These are phyloP conservation scores for Ctenosaura bakeri DNA, from an alignment of 2,797 vertebrate genomes.

Conservation along the genomic window DNA sequence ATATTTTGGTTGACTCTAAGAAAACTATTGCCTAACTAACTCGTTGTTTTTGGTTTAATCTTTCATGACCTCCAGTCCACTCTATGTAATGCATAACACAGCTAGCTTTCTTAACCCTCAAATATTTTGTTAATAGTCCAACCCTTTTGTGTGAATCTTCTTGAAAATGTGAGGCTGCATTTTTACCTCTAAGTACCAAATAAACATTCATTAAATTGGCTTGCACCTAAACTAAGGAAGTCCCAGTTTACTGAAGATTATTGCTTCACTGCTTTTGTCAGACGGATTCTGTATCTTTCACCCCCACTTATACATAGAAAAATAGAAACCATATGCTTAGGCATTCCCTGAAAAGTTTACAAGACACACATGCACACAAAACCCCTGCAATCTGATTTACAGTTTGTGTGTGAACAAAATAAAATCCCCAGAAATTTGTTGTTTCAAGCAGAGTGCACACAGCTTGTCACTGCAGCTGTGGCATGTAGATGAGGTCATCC, in stretches of 20 bases:
- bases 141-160: background rate
- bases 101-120: no score
- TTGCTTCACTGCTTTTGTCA: conserved; percentile 56
- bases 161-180: no score
- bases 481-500: conserved; percentile 61
- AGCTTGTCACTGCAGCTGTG: conserved; percentile 62
- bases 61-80: background rate
- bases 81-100: no score
- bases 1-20: background rate
- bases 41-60: no score
- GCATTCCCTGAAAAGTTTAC: conserved; percentile 68
- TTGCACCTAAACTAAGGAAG: conserved; percentile 9
- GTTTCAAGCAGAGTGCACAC: conserved; percentile 4
- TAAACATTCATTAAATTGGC: background rate
- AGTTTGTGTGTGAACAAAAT: conserved; percentile 66
- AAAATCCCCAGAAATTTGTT: conserved; percentile 57
- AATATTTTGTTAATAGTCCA: background rate
- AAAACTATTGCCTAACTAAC: background rate
- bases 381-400: conserved; percentile 60
- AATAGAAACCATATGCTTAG: conserved; percentile 61
- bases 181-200: no score
- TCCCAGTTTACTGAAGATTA: conserved; percentile 48
- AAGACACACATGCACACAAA: background rate
- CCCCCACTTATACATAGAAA: conserved; percentile 56
- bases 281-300: conserved; percentile 54